Evolutionary conservation across 2,113 vertebrate genomes (phyloP), one percentile per base, ranked within the genome.

Genomic region (Salvator merianae): DNA sequence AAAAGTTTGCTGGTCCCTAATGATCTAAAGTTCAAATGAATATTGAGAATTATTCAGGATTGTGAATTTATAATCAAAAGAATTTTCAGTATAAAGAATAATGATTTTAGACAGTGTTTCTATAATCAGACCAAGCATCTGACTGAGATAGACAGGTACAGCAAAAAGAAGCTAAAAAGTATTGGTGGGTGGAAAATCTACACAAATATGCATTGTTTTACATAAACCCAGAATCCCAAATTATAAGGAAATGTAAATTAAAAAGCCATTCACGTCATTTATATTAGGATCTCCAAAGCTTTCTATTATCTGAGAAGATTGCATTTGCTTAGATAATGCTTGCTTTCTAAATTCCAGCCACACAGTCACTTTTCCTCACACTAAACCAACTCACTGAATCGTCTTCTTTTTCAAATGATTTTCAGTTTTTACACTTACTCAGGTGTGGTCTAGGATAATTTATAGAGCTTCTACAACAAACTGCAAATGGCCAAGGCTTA

Each of bases 321-420:
- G 62, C 20, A 84, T 22, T 78, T 75, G 34, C 47, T 83, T 86
- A 62, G 9, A 26, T 65, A 55, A 8, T 13, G 77, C 26, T 86
- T 70, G 83, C n/a, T 14, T 87, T 12, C 18, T 50, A 69, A 65
- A 74, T 82, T 79, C n/a, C 77, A 69, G 47, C 53, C 81, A 65
- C 84, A n/a, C n/a, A 84, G 84, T 1, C 3, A 83, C 32, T 70
- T 69, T 14, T 0, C 30, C 16, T 32, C 75, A 38, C 18, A 50
- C 4, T 43, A 88, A 82, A 85, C 78, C 2, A 83, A n/a, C 78
- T 68, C 28, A 78, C 84, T 79, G 79, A 83, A 82, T 72, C 59
- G 65, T 69, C 14, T 18, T 71, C 73, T 70, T 91, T 89, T 88
- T 53, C 13, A 88, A 82, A 55, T 71, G 40, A 82, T 80, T 91